A percentile compares a stretch with the other conserved stretches of the same genome.
phyloP scores from a whole-genome alignment of 2,797 vertebrate genomes.

The Malacoctenus gilli region DNA sequence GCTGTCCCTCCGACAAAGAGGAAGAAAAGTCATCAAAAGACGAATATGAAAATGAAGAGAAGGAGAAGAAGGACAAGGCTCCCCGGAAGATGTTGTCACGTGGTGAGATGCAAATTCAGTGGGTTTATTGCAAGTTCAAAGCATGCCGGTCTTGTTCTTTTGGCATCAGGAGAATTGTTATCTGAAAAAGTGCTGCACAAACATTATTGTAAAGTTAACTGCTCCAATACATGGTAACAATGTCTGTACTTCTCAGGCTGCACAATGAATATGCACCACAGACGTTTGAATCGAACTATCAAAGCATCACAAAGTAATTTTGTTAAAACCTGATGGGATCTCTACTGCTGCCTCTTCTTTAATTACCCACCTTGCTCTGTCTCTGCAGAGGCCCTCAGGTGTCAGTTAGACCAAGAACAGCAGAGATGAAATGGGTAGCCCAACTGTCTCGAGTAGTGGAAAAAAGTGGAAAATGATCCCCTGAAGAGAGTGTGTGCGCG shows the following conservation, averaged over 20 bases:
- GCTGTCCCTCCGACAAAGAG: constrained; percentile 97
- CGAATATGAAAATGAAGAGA: constrained; percentile 95
- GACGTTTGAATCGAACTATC: too few relatives aligned
- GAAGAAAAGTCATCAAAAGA: constrained; percentile 95
- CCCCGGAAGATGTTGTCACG: constrained; percentile 96
- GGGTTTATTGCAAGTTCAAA: too few relatives aligned
- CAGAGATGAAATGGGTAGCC: constrained; percentile 49
- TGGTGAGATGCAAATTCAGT: constrained; percentile 77
- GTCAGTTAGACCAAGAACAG: constrained; percentile 37
- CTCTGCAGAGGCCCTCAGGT: constrained; percentile 32
- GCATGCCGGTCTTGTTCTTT: too few relatives aligned
- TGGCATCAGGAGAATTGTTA: too few relatives aligned
- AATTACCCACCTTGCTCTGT: constrained; percentile 31
- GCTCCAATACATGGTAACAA: too few relatives aligned
- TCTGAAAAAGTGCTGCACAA: too few relatives aligned
- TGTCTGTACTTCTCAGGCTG: too few relatives aligned
- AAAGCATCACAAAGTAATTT: constrained; percentile 27
- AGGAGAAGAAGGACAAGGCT: constrained; percentile 94
- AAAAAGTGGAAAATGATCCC: constrained; percentile 52
- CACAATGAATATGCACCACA: too few relatives aligned
- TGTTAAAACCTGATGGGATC: constrained; percentile 23
- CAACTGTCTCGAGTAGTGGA: constrained; percentile 48
- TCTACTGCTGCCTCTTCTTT: constrained; percentile 9
- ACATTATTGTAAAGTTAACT: too few relatives aligned
- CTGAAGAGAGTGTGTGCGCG: constrained; percentile 15